Conservation (phyloP, 2,888 invertebrate genomes). For the Drosophila histrio region DNA sequence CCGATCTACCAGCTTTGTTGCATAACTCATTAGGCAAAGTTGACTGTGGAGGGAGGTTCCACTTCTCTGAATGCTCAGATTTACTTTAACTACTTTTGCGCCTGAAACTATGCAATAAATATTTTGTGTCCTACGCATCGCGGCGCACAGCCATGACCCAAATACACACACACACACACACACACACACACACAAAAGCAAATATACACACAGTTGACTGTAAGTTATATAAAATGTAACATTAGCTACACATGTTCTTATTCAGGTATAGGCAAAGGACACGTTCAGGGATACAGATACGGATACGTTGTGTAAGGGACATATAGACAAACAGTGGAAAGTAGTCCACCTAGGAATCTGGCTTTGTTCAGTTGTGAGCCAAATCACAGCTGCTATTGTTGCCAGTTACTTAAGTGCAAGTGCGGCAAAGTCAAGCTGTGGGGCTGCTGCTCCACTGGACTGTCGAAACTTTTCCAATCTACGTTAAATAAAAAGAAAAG, state of each 20-base stretch:
- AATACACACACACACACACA: conserved; percentile 25
- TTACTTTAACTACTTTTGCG: conserved; percentile 70
- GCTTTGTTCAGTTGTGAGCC: conserved; percentile 27
- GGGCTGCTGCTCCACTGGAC: conserved; percentile 45
- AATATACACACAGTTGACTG: conserved; percentile 3
- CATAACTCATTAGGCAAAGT: conserved; percentile 75
- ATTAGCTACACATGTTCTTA: conserved; percentile 63
- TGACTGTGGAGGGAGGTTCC: conserved; percentile 16
- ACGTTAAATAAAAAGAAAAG: conserved; percentile 80
- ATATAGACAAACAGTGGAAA: neutral
- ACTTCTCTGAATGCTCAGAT: conserved; percentile 53
- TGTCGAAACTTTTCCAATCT: conserved; percentile 82
- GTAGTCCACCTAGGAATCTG: conserved; percentile 4
- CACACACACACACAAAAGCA: neutral
- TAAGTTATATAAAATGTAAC: conserved; percentile 65
- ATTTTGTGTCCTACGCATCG: conserved; percentile 49
- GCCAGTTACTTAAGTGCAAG: conserved; percentile 67
- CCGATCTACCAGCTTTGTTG: conserved; percentile 8
- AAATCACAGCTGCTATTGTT: conserved; percentile 62
- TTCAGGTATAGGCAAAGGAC: conserved; percentile 17
- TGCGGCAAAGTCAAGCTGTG: conserved; percentile 49
- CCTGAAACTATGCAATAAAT: conserved; percentile 77
- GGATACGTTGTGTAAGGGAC: neutral
- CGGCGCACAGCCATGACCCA: conserved; percentile 58
- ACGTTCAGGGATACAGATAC: conserved; percentile 1